phyloP scores from a whole-genome alignment of 2,888 invertebrate genomes.

The Vanessa cardui region DNA sequence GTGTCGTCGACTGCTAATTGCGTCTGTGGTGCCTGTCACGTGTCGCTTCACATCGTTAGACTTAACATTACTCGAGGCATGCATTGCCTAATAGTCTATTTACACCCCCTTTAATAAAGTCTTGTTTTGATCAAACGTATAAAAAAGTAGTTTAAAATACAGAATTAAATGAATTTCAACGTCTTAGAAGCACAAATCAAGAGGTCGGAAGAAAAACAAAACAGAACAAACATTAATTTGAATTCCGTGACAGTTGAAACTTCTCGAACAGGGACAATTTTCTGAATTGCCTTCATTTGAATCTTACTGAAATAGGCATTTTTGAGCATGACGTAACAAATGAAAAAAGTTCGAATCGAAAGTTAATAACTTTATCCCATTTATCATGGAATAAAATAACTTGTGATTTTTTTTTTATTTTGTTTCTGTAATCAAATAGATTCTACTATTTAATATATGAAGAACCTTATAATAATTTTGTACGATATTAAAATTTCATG shows the following conservation, averaged over 20 bases:
- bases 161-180: constrained; percentile 57
- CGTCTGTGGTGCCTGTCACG: constrained; percentile 63
- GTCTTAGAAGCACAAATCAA: constrained; percentile 66
- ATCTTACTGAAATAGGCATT: constrained; percentile 72
- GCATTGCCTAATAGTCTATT: constrained; percentile 15
- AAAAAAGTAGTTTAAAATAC: constrained; percentile 45
- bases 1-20: constrained; percentile 79
- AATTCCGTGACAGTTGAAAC: constrained; percentile 78
- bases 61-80: constrained; percentile 12
- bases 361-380: constrained; percentile 82
- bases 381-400: constrained; percentile 65
- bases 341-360: constrained; percentile 81
- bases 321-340: constrained; percentile 79
- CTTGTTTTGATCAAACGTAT: constrained; percentile 13
- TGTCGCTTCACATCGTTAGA: constrained; percentile 39
- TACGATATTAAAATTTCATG: neutral
- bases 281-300: constrained; percentile 77
- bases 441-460: neutral
- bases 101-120: constrained; percentile 1
- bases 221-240: constrained; percentile 80
- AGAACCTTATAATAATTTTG: neutral
- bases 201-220: constrained; percentile 71
- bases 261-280: constrained; percentile 76
- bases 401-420: constrained; percentile 10
- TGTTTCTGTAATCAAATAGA: constrained; percentile 4